Evolutionary conservation across 2,888 invertebrate genomes (phyloP).

Genomic region (Ochropleura plecta): DNA sequence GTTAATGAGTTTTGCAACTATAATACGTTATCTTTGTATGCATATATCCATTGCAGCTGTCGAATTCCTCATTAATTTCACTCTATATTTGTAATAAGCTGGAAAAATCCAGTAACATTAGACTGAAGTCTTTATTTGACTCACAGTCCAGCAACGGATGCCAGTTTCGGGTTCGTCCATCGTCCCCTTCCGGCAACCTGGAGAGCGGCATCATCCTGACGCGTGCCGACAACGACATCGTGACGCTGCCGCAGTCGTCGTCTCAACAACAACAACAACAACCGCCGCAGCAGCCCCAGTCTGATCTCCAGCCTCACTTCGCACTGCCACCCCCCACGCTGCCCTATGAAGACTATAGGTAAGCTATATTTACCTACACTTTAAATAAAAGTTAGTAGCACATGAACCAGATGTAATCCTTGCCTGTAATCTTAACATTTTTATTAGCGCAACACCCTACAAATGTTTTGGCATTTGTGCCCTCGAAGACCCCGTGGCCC

Average conservation of each 20-base stretch:
- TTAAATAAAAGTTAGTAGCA: neutral
- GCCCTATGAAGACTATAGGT: constrained; percentile 81
- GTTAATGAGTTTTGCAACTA: neutral
- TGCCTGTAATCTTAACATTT: neutral
- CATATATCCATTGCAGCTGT: neutral
- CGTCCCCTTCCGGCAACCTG: constrained; percentile 74
- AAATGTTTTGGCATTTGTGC: neutral
- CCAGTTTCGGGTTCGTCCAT: constrained; percentile 80
- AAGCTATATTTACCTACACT: neutral
- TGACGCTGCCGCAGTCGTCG: constrained; percentile 57
- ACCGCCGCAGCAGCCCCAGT: constrained; percentile 58
- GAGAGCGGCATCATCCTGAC: constrained; percentile 62
- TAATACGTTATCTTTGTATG: neutral
- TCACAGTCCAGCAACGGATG: constrained; percentile 72
- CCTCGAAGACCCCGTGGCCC: too few species aligned
- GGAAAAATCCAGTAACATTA: neutral
- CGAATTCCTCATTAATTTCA: neutral
- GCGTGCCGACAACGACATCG: constrained; percentile 55
- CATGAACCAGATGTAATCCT: neutral
- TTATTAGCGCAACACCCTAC: neutral
- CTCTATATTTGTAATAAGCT: neutral
- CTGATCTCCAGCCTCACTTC: constrained; percentile 80
- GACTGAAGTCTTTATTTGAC: neutral
- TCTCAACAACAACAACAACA: constrained; percentile 41
- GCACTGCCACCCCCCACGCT: constrained; percentile 79